Percentiles rank a stretch among this genome's conserved stretches.
These are phyloP conservation scores for Panagrolaimus sp. DNA, from an alignment of 1,140 invertebrate species.

Conservation along the genomic window DNA sequence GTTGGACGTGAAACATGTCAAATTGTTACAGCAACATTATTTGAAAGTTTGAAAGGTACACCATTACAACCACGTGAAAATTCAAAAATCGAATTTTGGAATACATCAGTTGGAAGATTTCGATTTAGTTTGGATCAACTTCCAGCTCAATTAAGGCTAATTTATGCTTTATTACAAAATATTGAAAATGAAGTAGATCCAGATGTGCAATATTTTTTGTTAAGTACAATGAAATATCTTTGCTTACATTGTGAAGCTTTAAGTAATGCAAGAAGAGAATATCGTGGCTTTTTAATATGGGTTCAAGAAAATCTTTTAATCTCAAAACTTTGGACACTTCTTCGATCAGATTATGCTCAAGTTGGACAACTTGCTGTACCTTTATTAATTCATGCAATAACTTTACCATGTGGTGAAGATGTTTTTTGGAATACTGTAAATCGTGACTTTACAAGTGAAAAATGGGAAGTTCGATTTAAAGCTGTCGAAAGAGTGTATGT, in stretches of 20 bases:
- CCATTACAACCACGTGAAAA: slow-evolving; percentile 28
- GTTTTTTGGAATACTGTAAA: slow-evolving; percentile 89
- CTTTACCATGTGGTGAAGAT: slow-evolving; percentile 80
- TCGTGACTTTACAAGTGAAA: slow-evolving; percentile 79
- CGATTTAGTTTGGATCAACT: slow-evolving; percentile 82
- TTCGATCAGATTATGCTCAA: slow-evolving; percentile 78
- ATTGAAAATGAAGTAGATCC: slow-evolving; percentile 71
- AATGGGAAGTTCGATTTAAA: slow-evolving; percentile 82
- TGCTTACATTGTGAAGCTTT: slow-evolving; percentile 87
- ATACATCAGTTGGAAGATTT: slow-evolving; percentile 83
- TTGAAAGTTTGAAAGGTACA: slow-evolving; percentile 63
- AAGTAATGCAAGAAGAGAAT: slow-evolving; percentile 74
- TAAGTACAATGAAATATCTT: slow-evolving; percentile 83
- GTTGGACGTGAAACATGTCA: slow-evolving; percentile 70
- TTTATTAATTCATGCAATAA: slow-evolving; percentile 84
- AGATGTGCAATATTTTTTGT: slow-evolving; percentile 84
- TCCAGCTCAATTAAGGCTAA: slow-evolving; percentile 82
- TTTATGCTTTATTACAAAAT: slow-evolving; percentile 75
- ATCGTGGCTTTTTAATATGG: slow-evolving; percentile 86
- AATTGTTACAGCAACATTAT: slow-evolving; percentile 67
- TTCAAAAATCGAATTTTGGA: slow-evolving; percentile 67
- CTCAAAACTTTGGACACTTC: slow-evolving; percentile 87
- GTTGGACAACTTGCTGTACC: slow-evolving; percentile 64
- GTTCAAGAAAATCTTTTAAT: slow-evolving; percentile 91
- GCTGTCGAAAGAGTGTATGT: slow-evolving; percentile 63